These are phyloP conservation scores for Pygoscelis antarcticus DNA, from an alignment of 2,113 vertebrate species.

Conservation along the genomic window DNA sequence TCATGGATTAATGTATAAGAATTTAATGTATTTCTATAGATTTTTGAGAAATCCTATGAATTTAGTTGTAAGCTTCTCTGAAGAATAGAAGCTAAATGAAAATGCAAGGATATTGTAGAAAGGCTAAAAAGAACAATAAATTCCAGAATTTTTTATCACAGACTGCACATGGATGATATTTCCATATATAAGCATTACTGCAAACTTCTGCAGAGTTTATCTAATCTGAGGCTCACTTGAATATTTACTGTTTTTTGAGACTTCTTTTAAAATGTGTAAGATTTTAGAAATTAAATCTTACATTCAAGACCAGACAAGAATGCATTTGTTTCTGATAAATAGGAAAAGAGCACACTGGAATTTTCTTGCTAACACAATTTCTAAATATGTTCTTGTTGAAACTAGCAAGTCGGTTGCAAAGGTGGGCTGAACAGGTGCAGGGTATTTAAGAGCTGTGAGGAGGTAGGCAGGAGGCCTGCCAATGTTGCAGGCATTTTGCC, in stretches of 20 bases:
- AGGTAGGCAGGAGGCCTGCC: neutral
- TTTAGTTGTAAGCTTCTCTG: neutral
- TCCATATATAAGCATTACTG: neutral
- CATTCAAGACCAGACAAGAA: neutral
- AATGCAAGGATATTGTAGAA: neutral
- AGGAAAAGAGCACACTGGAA: neutral
- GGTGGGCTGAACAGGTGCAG: neutral
- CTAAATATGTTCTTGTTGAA: neutral
- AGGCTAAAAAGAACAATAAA: neutral
- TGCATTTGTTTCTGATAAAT: neutral
- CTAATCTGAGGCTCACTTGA: neutral
- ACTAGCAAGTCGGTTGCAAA: neutral
- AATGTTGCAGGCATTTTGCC: neutral
- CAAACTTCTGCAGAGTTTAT: neutral
- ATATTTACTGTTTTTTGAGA: neutral
- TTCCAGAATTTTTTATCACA: neutral
- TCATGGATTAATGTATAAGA: neutral
- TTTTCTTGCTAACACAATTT: neutral
- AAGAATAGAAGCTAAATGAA: neutral
- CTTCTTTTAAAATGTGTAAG: neutral
- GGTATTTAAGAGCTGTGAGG: neutral
- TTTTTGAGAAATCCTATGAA: neutral
- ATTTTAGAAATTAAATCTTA: neutral
- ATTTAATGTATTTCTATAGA: neutral
- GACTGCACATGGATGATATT: neutral